A percentile compares a stretch with the other conserved stretches of the same genome.
Evolutionary conservation across 2,113 vertebrate species (phyloP).

Genomic region (Hydropotes inermis): DNA sequence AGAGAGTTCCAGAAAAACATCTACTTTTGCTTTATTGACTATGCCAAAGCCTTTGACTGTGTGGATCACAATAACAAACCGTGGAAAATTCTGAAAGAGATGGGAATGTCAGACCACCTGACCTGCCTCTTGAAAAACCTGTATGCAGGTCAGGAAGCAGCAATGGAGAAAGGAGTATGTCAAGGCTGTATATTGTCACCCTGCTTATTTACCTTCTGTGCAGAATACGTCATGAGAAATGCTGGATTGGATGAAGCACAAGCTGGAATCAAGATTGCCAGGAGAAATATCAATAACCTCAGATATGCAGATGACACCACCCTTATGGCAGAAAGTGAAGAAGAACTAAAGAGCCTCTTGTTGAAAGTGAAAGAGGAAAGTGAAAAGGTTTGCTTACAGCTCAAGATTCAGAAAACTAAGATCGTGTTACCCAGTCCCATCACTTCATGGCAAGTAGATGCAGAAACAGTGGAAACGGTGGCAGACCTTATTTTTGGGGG

Average conservation of each 20-base stretch:
- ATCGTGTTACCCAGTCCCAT: not conserved
- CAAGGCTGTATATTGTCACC: not conserved
- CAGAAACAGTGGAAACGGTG: not conserved
- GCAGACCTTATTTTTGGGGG: not conserved
- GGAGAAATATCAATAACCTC: not conserved
- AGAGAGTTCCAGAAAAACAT: not conserved
- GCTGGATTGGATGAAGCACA: not conserved
- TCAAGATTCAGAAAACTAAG: not conserved
- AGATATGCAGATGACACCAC: not conserved
- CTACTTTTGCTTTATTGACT: not conserved
- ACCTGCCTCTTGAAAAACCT: not conserved
- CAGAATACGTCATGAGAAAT: not conserved
- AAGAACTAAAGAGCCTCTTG: not conserved
- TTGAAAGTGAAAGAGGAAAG: not conserved
- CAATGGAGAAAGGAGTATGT: accelerated
- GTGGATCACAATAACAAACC: not conserved
- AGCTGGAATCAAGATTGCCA: not conserved
- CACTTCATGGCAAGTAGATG: not conserved
- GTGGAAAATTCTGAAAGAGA: not conserved
- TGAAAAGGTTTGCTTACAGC: not conserved
- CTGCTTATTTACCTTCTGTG: not conserved
- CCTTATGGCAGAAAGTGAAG: not conserved
- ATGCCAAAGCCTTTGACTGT: not conserved
- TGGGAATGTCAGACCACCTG: too few relatives aligned
- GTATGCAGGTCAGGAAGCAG: not conserved